These are phyloP conservation scores for Alectura lathami DNA, from an alignment of 2,113 vertebrate species.

Conservation along the genomic window DNA sequence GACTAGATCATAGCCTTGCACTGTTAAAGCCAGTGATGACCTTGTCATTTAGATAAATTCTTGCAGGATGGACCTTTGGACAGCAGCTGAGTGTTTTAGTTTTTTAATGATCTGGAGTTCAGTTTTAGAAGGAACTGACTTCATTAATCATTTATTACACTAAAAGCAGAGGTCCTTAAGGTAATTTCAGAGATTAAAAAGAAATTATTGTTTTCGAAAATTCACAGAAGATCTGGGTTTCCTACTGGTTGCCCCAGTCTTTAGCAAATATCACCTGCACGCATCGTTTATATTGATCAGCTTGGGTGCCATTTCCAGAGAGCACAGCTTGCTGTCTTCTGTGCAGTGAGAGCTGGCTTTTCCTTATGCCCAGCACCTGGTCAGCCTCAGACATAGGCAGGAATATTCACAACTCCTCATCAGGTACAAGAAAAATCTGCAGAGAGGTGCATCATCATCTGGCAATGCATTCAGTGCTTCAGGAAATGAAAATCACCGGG, in stretches of 20 bases:
- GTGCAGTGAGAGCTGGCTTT: background rate
- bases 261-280: background rate
- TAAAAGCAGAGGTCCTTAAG: conserved; percentile 6
- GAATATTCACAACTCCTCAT: conserved; percentile 17
- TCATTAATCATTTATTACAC: background rate
- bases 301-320: background rate
- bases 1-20: background rate
- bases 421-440: conserved; percentile 29
- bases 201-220: background rate
- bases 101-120: conserved; percentile 33
- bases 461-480: background rate
- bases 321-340: background rate
- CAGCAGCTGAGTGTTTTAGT: background rate
- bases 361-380: conserved; percentile 1
- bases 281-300: background rate
- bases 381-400: background rate
- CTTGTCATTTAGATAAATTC: conserved; percentile 16
- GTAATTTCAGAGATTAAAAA: conserved; percentile 9
- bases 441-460: background rate
- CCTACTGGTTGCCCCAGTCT: background rate
- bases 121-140: background rate
- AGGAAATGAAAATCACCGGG: background rate
- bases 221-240: background rate
- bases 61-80: background rate
- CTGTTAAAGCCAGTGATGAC: background rate